Base-by-base conservation (phyloP, 2,113 vertebrate species). In the Orycteropus afer region DNA sequence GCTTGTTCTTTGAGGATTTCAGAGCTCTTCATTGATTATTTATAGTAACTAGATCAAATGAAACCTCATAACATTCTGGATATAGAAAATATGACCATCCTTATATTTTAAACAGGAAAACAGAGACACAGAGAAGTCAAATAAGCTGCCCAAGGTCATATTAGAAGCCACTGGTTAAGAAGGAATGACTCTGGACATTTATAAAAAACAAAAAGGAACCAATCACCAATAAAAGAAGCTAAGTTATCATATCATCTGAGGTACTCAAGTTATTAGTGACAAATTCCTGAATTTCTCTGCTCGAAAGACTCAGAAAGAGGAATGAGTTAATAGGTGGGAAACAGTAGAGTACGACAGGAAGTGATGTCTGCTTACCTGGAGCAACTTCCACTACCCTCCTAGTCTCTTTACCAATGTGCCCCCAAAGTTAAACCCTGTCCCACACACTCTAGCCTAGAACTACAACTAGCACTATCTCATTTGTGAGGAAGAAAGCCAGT, bases 21-120 rank as follows among this genome's bases (percentile, higher is more conserved):
- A 34, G 34, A 65, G 34, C 22, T 69, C 74, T 86, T 92, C 25
- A 78, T 15, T 32, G 14, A 82, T 91, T 42, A 78, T 65, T 93
- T 73, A 71, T 29, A 74, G 29, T 84, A 78, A 96, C 77, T 91
- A 86, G 22, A 86, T 71, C 74, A 95, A 84, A 76, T 45, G 42
- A 96, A 86, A 65, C 42, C 32, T 95, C 9, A 11, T 69, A 91
- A 85, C 47, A 91, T 81, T 78, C 25, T 88, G 47, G 17, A 81
- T 61, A 88, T 0, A 88, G 23, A 90, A 91, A 69, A 67, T 51
- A 82, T 51, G 27, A 81, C 34, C 3, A 78, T 74, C 42, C 0
- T 95, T 91, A 73, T 59, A 71, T 61, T 40, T 92, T 55, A 59
- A 81, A 90, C 87, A 78, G 22, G 59, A 96, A 95, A 85, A 85